Conservation (phyloP, 2,888 invertebrate genomes). For the Charanyca ferruginea region DNA sequence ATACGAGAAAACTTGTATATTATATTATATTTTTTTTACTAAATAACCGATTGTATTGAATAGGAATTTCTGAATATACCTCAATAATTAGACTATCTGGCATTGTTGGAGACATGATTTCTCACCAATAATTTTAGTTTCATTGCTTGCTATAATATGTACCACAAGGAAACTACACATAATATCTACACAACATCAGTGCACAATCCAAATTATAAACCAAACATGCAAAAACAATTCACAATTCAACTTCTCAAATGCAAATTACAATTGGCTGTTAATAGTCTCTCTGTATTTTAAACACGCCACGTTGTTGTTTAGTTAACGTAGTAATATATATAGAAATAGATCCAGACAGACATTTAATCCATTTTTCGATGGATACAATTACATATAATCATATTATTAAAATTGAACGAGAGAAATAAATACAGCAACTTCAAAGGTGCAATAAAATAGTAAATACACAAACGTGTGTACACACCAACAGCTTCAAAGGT, state of each 20-base stretch:
- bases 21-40: neutral
- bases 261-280: slow-evolving; percentile 28
- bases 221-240: slow-evolving; percentile 53
- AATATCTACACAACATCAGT: slow-evolving; percentile 20
- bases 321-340: too few species aligned
- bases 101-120: slow-evolving; percentile 10
- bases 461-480: slow-evolving; percentile 51
- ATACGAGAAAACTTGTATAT: neutral
- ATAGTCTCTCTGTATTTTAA: slow-evolving; percentile 22
- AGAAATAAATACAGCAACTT: slow-evolving; percentile 58
- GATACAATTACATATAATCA: slow-evolving; percentile 42
- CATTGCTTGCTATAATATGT: slow-evolving; percentile 5
- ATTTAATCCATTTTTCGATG: too few species aligned
- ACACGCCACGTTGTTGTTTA: neutral
- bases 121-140: neutral
- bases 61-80: slow-evolving; percentile 17
- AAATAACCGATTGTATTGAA: neutral
- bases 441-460: slow-evolving; percentile 54
- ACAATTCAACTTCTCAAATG: slow-evolving; percentile 29
- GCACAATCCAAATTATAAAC: slow-evolving; percentile 32
- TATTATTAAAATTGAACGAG: slow-evolving; percentile 57
- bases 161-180: slow-evolving; percentile 6
- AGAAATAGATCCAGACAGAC: slow-evolving; percentile 55
- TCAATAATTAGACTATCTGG: slow-evolving; percentile 12
- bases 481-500: slow-evolving; percentile 23